Conservation (phyloP, 1,140 invertebrate species). For the Chrysopa pallens region DNA sequence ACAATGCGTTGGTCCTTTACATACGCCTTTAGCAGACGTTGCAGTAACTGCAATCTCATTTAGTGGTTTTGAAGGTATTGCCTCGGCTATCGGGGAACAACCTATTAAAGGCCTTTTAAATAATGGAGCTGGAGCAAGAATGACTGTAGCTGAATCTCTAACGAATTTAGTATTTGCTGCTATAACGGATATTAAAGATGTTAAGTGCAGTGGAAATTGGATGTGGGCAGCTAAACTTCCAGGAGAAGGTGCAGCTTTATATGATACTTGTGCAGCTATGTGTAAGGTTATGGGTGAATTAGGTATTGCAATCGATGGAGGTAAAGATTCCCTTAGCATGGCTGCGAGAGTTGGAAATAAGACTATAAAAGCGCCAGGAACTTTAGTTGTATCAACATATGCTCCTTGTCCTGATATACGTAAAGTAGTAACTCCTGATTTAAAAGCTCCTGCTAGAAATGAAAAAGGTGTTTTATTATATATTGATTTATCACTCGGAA, state of each 20-base stretch:
- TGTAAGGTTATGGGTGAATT: conserved; percentile 70
- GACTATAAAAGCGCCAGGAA: conserved; percentile 79
- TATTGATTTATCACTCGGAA: conserved; percentile 45
- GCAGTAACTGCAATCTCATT: conserved; percentile 78
- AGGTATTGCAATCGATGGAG: conserved; percentile 88
- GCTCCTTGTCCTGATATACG: conserved; percentile 80
- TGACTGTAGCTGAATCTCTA: conserved; percentile 85
- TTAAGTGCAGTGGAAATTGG: conserved; percentile 97
- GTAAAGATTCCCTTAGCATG: conserved; percentile 97
- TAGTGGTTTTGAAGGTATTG: conserved; percentile 56
- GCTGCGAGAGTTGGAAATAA: conserved; percentile 60
- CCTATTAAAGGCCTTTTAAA: conserved; percentile 82
- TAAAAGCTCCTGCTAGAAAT: conserved; percentile 46
- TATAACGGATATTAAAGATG: conserved; percentile 66
- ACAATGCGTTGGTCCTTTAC: conserved; percentile 91
- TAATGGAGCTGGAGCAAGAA: conserved; percentile 66
- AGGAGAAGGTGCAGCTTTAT: conserved; percentile 75
- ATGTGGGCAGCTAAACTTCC: conserved; percentile 96
- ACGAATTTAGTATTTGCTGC: conserved; percentile 93
- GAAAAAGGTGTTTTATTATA: conserved; percentile 39
- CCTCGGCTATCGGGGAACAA: conserved; percentile 91
- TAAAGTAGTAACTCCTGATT: conserved; percentile 71
- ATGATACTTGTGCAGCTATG: conserved; percentile 75
- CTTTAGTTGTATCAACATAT: conserved; percentile 87
- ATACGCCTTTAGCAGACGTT: conserved; percentile 88